phyloP scores from a whole-genome alignment of 2,797 vertebrate genomes.

The Ctenosaura bakeri region DNA sequence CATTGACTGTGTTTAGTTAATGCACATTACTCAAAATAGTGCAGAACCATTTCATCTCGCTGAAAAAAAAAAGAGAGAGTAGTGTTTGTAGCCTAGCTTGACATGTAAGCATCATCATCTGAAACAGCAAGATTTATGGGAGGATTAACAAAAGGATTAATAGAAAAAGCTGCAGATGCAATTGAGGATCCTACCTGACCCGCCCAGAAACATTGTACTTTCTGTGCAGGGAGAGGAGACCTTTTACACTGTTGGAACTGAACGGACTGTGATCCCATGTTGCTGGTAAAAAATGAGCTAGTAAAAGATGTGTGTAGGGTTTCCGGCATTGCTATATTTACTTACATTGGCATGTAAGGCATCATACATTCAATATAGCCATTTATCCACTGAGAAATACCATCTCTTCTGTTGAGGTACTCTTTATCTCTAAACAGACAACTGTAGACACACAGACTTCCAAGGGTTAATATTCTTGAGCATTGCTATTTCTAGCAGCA shows the following conservation, averaged over 20 bases:
- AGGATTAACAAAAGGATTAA: not conserved
- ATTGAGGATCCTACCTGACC: not conserved
- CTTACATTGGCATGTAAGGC: no score
- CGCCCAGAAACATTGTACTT: not conserved
- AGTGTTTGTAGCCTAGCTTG: not conserved
- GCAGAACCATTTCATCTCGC: conserved; percentile 28
- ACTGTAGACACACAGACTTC: no score
- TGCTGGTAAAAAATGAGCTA: not conserved
- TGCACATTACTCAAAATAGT: conserved; percentile 9
- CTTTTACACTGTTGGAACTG: not conserved
- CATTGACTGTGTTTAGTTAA: conserved; percentile 15
- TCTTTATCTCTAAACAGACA: no score
- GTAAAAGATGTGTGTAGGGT: no score
- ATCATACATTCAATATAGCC: no score
- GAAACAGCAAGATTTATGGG: not conserved
- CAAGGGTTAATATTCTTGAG: no score
- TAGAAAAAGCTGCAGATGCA: not conserved
- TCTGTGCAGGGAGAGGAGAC: no score
- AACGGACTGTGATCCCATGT: not conserved
- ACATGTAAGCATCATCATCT: not conserved
- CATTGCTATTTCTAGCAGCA: no score
- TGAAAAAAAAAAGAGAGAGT: conserved; percentile 26
- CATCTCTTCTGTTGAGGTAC: no score
- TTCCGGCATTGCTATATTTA: no score
- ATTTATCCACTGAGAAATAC: no score